Evolutionary conservation across 2,888 invertebrate species (phyloP), one percentile per base, ranked within the genome.

Genomic region (Norana najaformis): DNA sequence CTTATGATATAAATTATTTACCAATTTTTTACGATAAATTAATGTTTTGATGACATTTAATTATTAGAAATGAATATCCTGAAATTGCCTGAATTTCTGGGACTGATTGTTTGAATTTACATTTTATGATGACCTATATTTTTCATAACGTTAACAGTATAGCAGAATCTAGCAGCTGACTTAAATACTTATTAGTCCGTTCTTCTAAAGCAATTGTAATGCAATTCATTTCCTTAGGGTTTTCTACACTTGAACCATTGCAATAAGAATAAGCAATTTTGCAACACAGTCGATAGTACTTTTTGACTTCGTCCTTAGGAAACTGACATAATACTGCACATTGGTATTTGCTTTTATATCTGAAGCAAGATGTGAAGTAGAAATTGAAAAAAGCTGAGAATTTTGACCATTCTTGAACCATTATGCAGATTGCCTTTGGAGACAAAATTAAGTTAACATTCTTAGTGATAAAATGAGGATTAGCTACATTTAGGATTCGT

Each of bases 191-290:
- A 69, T 69, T n/a, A 69, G 69, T 69, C 69, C n/a, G 23, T 1
- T 69, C n/a, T 69, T 69, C 1, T 1, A 69, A n/a, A 69, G 69
- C 69, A 69, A 69, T 69, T n/a, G 8, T 69, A 69, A 69, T n/a
- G 69, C n/a, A n/a, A 69, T 69, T 69, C 8, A 30, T 69, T 69
- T 69, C 69, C 69, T n/a, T 69, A 30, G 69, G 69, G 69, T 69
- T 69, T 69, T 69, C 69, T 69, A 69, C 69, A 69, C 69, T 69
- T 69, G 69, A 69, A 69, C 69, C 69, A 69, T n/a, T 69, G 69
- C 69, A 69, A 69, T 69, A 69, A 69, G 69, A 30, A n/a, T n/a
- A 69, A 69, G 69, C 69, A 69, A 69, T 69, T n/a, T 69, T 69
- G 30, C 69, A 69, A 13, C 11, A 8, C 11, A 69, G 30, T 30